Evolutionary conservation across 2,888 invertebrate genomes (phyloP), one percentile per base, ranked within the genome.

Genomic region (Lepetodrilus schrolli): DNA sequence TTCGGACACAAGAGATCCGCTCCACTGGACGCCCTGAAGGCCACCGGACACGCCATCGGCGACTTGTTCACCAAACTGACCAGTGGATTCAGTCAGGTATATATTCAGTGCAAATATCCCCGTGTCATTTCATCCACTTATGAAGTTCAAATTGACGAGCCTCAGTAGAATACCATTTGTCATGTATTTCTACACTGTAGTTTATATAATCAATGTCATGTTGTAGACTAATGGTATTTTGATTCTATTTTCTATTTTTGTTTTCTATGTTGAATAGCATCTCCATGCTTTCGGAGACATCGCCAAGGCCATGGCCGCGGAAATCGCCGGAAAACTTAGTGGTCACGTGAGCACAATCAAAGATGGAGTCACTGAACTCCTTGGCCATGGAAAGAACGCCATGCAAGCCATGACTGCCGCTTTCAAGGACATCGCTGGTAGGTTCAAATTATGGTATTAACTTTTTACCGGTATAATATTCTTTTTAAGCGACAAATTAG

Each of bases 381-480:
- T 72, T 5, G 65, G 65, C 49, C 70, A 70, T 20, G 70, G 70
- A 49, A 48, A 70, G 70, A 8, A 70, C 21, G 70, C 70, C 49
- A 4, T 70, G 26, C 30, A 17, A 20, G 70, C 51, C 10, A 49
- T 70, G 20, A 30, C 49, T 10, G 48, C 49, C 36, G 70, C 70
- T 36, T 49, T 34, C 37, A 49, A 34, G 2, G 70, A 70, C 37
- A 70, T 70, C 21, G 10, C 50, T 23, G 50, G 70, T 70, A 70
- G 30, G 69, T 20, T 0, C n/a, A n/a, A n/a, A 43, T 3, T 13
- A 1, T 4, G 10, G 8, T 4, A 17, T n/a, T 4, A 17, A 43
- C 17, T 43, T 8, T 43, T 17, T 4, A 43, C 17, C 10, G 17
- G 4, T 43, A 17, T n/a, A 2, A 43, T 17, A 10, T 37, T 13